Evolutionary conservation across 2,113 vertebrate genomes (phyloP).

Genomic region (Trochalopteron elliotii): DNA sequence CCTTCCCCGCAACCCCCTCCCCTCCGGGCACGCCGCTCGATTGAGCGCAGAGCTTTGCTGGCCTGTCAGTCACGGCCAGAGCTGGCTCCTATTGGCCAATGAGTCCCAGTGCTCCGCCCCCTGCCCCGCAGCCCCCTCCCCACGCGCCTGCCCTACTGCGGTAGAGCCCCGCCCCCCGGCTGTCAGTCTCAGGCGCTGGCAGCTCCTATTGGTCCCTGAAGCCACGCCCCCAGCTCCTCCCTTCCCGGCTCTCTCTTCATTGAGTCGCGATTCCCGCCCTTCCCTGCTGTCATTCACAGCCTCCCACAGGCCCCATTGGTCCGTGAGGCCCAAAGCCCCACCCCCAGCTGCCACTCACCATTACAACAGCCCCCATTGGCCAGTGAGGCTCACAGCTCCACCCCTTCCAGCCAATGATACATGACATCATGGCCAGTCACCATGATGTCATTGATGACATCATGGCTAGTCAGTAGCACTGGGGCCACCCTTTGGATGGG

Average conservation of each 20-base stretch:
- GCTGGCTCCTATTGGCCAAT: neutral
- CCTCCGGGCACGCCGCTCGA: neutral
- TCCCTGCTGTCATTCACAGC: neutral
- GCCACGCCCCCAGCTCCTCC: neutral
- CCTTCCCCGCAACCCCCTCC: slow-evolving; percentile 59
- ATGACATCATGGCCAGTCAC: rapidly evolving
- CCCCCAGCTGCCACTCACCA: neutral
- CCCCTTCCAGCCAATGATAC: rapidly evolving
- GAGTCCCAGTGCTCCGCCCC: no score
- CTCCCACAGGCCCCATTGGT: neutral
- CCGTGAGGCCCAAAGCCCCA: rapidly evolving
- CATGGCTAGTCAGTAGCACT: rapidly evolving
- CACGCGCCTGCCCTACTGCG: no score
- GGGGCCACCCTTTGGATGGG: rapidly evolving
- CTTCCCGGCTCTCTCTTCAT: no score
- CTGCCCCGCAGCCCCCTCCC: neutral
- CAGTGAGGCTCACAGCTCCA: neutral
- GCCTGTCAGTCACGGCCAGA: neutral
- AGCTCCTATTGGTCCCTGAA: neutral
- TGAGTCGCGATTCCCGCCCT: rapidly evolving
- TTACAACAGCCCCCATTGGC: neutral
- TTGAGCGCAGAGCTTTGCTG: neutral
- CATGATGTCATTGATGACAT: rapidly evolving
- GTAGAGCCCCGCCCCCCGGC: neutral
- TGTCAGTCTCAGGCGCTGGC: rapidly evolving